These are phyloP conservation scores for Catocala sponsa DNA, from an alignment of 2,888 invertebrate genomes.

Conservation along the genomic window DNA sequence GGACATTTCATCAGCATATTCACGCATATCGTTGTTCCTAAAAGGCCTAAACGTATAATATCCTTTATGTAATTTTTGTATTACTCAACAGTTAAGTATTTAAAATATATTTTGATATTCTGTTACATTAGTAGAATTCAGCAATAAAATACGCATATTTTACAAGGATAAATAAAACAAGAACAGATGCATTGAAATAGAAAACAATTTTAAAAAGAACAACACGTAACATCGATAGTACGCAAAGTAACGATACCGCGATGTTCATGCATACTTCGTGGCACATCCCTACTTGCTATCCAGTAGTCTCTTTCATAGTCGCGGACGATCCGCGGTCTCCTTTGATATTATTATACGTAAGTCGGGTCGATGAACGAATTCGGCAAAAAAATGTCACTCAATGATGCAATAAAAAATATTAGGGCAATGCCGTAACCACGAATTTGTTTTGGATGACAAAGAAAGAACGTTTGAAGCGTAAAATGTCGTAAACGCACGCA, in stretches of 20 bases:
- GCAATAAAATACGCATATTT: no score
- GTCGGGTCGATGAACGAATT: constrained; percentile 74
- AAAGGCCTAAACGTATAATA: no score
- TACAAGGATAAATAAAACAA: no score
- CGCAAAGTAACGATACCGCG: constrained; percentile 5
- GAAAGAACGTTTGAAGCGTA: constrained; percentile 54
- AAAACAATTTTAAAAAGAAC: no score
- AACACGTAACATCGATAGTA: neutral
- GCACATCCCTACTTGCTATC: constrained; percentile 52
- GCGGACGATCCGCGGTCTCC: constrained; percentile 73
- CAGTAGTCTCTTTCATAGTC: constrained; percentile 73
- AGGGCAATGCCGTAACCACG: constrained; percentile 42
- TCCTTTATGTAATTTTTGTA: no score
- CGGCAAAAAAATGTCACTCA: constrained; percentile 61
- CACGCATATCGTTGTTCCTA: no score
- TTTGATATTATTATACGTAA: constrained; percentile 70
- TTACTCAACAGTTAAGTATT: no score
- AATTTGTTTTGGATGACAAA: constrained; percentile 47
- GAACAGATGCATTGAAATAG: no score
- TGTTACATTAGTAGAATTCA: no score
- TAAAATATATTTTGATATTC: no score
- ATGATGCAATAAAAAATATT: constrained; percentile 62
- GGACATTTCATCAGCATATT: no score
- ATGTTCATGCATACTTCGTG: neutral
- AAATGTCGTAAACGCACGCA: constrained; percentile 70